Evolutionary conservation across 2,888 invertebrate species (phyloP), one percentile per base, ranked within the genome.

Genomic region (Lycocerus yunnanus): DNA sequence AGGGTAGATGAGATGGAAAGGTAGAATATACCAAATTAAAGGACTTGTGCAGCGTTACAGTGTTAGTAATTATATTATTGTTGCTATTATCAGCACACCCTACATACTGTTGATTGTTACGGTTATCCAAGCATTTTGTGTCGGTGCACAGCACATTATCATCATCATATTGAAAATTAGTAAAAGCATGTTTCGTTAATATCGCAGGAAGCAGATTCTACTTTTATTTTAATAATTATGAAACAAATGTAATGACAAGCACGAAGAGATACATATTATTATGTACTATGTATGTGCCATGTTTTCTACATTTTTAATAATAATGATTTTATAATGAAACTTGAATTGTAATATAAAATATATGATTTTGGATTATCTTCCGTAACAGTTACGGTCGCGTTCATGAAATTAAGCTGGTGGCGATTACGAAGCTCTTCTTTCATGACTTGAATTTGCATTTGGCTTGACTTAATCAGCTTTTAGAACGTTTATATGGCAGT

Each of bases 401-500:
- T 78, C 78, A 76, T 78, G 78, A 79, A 80, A 80, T 80, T 80
- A 80, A 80, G 78, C 80, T 78, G 79, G 80, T 79, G 78, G 79
- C 78, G 80, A 81, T 80, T 80, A 80, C 78, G 78, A 76, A 79
- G 80, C 78, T 80, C 80, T 81, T 81, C 81, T 81, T 81, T 81
- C 81, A 79, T 73, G 79, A 74, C 79, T 78, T 75, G 78, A 81
- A 81, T 81, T 81, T 81, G 81, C 81, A 81, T 81, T 80, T 74
- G 79, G 80, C 78, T 77, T 74, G 78, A 81, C 79, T 81, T 81
- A 81, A 81, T 81, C 81, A 81, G 81, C 81, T 81, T 81, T 81
- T 81, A 80, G 80, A 78, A 76, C 78, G 79, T 76, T 78, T 78
- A 77, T 77, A 78, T 74, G 74, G 78, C 79, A 77, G 80, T 79